Conservation (phyloP, 2,888 invertebrate genomes). For the Hipparchia sbordonii region DNA sequence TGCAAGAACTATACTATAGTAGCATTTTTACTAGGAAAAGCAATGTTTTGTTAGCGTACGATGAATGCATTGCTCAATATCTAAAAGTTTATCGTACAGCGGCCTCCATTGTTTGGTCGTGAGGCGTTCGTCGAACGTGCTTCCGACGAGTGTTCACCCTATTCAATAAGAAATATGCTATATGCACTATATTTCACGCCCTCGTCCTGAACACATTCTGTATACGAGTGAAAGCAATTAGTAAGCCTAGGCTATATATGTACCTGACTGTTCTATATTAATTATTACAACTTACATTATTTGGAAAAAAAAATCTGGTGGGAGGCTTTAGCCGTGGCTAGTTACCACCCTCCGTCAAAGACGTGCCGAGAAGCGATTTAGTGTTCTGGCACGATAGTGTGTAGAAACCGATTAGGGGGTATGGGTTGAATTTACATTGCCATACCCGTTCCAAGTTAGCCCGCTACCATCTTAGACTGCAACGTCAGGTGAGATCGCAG, state of each 20-base stretch:
- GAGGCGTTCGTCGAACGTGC: background rate
- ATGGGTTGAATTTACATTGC: too few species aligned
- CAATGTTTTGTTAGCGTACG: background rate
- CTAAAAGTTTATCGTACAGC: background rate
- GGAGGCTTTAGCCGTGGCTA: too few species aligned
- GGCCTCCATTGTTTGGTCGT: background rate
- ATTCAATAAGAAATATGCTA: conserved; percentile 8
- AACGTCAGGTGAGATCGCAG: too few species aligned
- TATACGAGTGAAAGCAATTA: conserved; percentile 1
- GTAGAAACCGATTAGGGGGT: too few species aligned
- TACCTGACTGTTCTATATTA: background rate
- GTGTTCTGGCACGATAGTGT: too few species aligned
- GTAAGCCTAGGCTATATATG: background rate
- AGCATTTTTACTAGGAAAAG: background rate
- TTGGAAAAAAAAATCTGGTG: too few species aligned
- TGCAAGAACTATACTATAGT: background rate
- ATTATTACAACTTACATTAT: background rate
- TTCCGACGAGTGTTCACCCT: background rate
- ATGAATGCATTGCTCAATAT: background rate
- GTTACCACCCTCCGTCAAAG: too few species aligned
- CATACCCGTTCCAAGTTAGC: too few species aligned
- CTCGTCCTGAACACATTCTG: background rate
- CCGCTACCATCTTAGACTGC: too few species aligned
- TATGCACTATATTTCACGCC: conserved; percentile 1
- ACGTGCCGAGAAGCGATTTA: too few species aligned